A percentile compares a stretch with the other conserved stretches of the same genome.
These are phyloP conservation scores for Apotomis capreana DNA, from an alignment of 2,888 invertebrate genomes.

Conservation along the genomic window DNA sequence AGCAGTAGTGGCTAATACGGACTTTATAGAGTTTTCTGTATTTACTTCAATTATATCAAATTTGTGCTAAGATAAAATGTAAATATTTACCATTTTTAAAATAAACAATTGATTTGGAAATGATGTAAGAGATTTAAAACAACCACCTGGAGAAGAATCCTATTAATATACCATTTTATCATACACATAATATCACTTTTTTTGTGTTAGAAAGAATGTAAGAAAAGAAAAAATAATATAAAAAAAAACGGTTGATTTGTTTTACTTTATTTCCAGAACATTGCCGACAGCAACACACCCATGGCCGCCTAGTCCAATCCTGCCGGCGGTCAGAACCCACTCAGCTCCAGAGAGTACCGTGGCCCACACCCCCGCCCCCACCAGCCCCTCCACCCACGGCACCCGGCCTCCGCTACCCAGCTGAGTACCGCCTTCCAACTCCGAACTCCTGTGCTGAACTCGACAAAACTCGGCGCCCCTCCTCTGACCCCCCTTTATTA, in stretches of 20 bases:
- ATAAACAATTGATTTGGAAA: too few relatives aligned
- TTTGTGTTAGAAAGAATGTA: too few relatives aligned
- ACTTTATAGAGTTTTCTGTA: too few relatives aligned
- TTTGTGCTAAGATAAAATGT: too few relatives aligned
- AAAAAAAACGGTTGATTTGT: neutral
- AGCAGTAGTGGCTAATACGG: too few relatives aligned
- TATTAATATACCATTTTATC: too few relatives aligned
- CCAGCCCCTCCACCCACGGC: slow-evolving; percentile 70
- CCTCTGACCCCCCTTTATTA: slow-evolving; percentile 71
- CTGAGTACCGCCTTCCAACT: slow-evolving; percentile 84
- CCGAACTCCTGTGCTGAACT: slow-evolving; percentile 84
- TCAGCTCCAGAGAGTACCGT: slow-evolving; percentile 87
- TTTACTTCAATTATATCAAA: too few relatives aligned
- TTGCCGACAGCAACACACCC: slow-evolving; percentile 86
- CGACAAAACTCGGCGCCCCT: slow-evolving; percentile 82
- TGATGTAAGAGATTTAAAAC: too few relatives aligned
- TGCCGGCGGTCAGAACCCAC: slow-evolving; percentile 88
- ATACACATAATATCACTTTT: too few relatives aligned
- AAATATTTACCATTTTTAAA: too few relatives aligned
- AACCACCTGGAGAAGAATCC: too few relatives aligned
- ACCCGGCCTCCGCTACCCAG: slow-evolving; percentile 78
- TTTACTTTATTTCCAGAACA: slow-evolving; percentile 72
- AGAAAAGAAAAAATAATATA: too few relatives aligned
- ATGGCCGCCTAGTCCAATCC: slow-evolving; percentile 91
- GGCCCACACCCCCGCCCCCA: slow-evolving; percentile 74